Evolutionary conservation across 1,140 invertebrate species (phyloP), one percentile per base, ranked within the genome.

Genomic region (Lepidotrigona ventralis): DNA sequence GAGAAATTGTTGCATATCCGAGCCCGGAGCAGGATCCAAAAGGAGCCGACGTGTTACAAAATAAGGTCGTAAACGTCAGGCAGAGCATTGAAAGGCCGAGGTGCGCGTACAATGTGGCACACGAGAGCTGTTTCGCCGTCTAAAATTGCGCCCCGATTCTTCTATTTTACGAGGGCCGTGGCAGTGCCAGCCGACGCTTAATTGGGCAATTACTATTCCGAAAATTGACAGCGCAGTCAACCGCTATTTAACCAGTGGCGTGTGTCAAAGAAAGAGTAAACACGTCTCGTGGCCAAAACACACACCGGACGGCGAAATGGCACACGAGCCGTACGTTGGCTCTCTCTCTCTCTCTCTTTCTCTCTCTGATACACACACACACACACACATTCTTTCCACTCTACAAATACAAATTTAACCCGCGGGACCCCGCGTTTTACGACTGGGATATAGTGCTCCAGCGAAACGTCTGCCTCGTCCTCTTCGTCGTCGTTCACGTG

Each of bases 331-430:
- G 60, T 29, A 72, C 69, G 74, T 72, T 74, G 23, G 68, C n/a
- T 29, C 17, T 15, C n/a, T 17, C 63, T 26, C 60, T 63, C n/a
- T 63, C 53, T 53, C 54, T 74, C 53, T 89, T 17, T 53, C 79
- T 82, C 88, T 88, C 85, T 60, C 58, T 60, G 33, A 33, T 33
- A 39, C 39, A 39, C 8, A 39, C 39, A 39, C 4, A 5, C 39
- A 39, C 39, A 39, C 39, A 8, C 39, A 33, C 21, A 2, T 21
- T n/a, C 58, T 60, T 9, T n/a, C 70, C 21, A 23, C 73, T 76
- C 23, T 90, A 87, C 88, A 90, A 90, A 91, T 91, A 90, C 91
- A 83, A 84, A 90, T 92, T 92, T 92, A 91, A 92, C 87, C 88
- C 87, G 80, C 81, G 74, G 81, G 58, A 46, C 39, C 70, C 73